These are phyloP conservation scores for Edolisoma coerulescens DNA, from an alignment of 2,113 vertebrate genomes.

Conservation along the genomic window DNA sequence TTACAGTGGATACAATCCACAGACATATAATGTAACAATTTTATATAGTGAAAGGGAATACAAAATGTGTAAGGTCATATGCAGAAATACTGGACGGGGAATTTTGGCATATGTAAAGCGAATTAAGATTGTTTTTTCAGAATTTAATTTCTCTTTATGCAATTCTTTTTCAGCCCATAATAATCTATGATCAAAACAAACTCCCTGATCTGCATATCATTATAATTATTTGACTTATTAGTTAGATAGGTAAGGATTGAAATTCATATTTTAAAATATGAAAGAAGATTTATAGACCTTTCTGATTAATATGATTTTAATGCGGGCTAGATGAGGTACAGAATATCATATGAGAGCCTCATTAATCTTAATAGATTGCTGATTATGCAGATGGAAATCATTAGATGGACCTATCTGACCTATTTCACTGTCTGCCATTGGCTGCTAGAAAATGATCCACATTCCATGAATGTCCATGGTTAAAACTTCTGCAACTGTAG, in stretches of 20 bases:
- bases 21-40: background rate
- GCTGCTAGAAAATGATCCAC: background rate
- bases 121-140: background rate
- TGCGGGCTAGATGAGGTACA: background rate
- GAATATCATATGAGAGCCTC: background rate
- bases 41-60: background rate
- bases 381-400: slow-evolving; percentile 30
- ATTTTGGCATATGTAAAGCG: background rate
- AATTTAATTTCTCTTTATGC: background rate
- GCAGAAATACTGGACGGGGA: background rate
- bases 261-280: background rate
- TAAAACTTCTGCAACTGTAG: background rate
- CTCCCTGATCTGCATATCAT: background rate
- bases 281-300: background rate
- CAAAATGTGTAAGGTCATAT: background rate
- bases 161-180: background rate
- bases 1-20: background rate
- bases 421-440: background rate
- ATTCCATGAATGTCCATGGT: background rate
- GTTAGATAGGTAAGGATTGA: background rate
- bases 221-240: background rate
- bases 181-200: background rate
- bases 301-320: slow-evolving; percentile 53
- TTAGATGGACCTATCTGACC: background rate
- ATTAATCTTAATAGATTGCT: slow-evolving; percentile 49